Percentiles rank a stretch among this genome's conserved stretches.
Conservation (phyloP, 2,888 invertebrate species). For the Chesias legatella region DNA sequence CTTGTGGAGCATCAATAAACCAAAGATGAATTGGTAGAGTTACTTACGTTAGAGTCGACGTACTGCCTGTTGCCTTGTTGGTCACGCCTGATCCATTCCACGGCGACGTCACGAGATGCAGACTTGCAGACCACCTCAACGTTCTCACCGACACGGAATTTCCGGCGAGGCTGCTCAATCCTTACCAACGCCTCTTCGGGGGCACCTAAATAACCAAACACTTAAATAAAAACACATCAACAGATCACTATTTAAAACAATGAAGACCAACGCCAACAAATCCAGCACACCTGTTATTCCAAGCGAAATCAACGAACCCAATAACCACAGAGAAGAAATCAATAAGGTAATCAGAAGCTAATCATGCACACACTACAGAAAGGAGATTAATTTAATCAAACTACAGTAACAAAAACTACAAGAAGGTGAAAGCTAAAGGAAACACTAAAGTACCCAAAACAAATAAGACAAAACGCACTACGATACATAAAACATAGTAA, state of each 20-base stretch:
- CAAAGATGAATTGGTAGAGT: neutral
- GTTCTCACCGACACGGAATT: constrained; percentile 58
- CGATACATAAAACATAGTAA: constrained; percentile 1
- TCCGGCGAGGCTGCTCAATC: constrained; percentile 58
- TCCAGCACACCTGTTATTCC: constrained; percentile 3
- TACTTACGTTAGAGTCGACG: constrained; percentile 53
- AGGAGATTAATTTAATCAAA: constrained; percentile 4
- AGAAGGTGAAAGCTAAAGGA: constrained; percentile 10
- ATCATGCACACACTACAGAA: constrained; percentile 19
- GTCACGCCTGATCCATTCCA: constrained; percentile 57
- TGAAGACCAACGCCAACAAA: constrained; percentile 1
- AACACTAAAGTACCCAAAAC: constrained; percentile 13
- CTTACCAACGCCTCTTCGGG: constrained; percentile 43
- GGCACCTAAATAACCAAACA: constrained; percentile 42
- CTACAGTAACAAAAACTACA: constrained; percentile 3
- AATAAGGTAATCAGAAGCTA: constrained; percentile 9
- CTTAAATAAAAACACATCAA: neutral
- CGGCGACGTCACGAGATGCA: constrained; percentile 33
- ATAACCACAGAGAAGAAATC: constrained; percentile 6
- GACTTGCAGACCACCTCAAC: constrained; percentile 56
- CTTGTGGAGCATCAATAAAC: too few relatives aligned
- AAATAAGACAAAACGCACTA: constrained; percentile 11
- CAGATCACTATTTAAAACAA: neutral
- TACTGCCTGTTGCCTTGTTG: constrained; percentile 56
- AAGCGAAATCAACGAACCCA: constrained; percentile 1